phyloP scores from a whole-genome alignment of 92 coral and sea anemone species.

The Phenganax subtilis region DNA sequence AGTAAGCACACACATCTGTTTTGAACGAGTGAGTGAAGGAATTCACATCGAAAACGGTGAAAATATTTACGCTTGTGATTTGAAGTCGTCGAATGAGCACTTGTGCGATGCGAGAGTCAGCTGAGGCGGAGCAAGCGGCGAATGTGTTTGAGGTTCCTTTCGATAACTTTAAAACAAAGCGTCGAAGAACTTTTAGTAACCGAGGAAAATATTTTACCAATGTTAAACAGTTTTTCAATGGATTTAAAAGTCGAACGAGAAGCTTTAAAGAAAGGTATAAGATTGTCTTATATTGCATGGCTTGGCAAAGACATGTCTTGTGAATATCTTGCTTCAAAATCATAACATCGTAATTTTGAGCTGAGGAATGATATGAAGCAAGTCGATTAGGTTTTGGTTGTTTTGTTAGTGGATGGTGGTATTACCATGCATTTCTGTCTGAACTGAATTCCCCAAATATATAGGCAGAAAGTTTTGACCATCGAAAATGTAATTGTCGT shows the following conservation, averaged over 20 bases:
- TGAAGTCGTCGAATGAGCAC: conserved; percentile 19
- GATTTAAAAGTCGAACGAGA: conserved; percentile 29
- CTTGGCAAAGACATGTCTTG: neutral
- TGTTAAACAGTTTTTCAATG: conserved; percentile 40
- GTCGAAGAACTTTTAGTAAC: conserved; percentile 32
- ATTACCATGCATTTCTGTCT: neutral
- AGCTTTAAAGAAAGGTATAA: conserved; percentile 34
- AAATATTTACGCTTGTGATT: neutral
- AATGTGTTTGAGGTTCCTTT: conserved; percentile 37
- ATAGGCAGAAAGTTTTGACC: neutral
- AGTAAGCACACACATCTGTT: neutral
- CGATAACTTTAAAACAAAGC: conserved; percentile 35
- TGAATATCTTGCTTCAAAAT: neutral
- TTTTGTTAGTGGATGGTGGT: neutral
- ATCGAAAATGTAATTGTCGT: neutral
- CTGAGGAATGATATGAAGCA: neutral
- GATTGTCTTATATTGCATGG: neutral
- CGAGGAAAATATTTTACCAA: conserved; percentile 35
- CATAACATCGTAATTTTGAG: neutral
- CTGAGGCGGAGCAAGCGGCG: conserved; percentile 16
- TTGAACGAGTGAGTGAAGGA: neutral
- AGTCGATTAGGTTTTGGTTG: neutral
- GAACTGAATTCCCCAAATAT: neutral
- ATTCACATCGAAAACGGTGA: neutral
- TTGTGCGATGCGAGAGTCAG: conserved; percentile 17